phyloP scores from a whole-genome alignment of 2,888 invertebrate genomes.

The Troilus luridus region DNA sequence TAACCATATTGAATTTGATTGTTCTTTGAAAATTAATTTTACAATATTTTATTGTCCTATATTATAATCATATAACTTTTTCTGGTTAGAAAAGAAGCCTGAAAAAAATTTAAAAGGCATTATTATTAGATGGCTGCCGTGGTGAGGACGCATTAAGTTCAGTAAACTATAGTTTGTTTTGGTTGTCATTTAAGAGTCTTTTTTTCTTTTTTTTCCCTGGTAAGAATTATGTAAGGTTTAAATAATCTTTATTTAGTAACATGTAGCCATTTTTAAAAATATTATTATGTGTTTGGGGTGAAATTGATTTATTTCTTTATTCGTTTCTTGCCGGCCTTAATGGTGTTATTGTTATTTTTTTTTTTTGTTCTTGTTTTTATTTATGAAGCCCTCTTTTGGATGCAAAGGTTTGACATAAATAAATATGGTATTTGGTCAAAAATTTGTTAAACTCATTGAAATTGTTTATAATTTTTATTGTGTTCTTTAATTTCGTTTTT shows the following conservation, averaged over 20 bases:
- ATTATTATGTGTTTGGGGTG: neutral
- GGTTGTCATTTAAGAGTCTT: neutral
- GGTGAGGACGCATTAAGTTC: neutral
- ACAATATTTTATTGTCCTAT: neutral
- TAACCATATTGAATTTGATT: neutral
- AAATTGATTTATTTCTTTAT: neutral
- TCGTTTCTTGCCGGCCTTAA: neutral
- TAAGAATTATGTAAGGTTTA: neutral
- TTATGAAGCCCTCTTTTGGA: no score
- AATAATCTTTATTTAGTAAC: neutral
- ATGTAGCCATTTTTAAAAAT: neutral
- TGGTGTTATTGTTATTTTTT: neutral
- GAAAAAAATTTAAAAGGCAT: slow-evolving; percentile 18
- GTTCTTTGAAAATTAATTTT: neutral
- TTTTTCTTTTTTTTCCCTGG: neutral
- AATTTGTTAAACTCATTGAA: neutral
- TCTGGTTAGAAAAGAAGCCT: neutral
- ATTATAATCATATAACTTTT: neutral
- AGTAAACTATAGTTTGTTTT: slow-evolving; percentile 20
- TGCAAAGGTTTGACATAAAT: neutral
- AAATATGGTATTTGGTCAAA: neutral
- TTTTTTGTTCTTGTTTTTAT: neutral
- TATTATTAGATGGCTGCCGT: neutral
- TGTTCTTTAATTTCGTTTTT: neutral
- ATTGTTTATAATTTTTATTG: neutral